Evolutionary conservation across 1,140 invertebrate species (phyloP).

Genomic region (Dicyema japonicum): DNA sequence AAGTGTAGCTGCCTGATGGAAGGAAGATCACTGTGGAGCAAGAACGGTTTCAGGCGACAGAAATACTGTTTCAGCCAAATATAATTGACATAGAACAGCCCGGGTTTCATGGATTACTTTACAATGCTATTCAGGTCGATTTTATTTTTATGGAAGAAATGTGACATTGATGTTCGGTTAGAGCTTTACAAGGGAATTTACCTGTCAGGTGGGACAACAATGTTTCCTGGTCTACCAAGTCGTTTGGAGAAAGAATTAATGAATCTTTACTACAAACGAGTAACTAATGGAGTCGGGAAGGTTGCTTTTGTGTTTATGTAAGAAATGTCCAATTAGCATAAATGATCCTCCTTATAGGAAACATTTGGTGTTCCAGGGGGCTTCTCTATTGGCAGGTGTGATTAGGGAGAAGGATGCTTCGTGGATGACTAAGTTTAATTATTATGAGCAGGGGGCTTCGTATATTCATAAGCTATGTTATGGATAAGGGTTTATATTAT

Average conservation of each 20-base stretch:
- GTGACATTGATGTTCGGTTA: slow-evolving; percentile 44
- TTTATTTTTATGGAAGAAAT: too few relatives aligned
- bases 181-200: slow-evolving; percentile 97
- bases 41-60: slow-evolving; percentile 83
- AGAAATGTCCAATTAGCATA: too few relatives aligned
- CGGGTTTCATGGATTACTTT: slow-evolving; percentile 82
- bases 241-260: slow-evolving; percentile 83
- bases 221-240: slow-evolving; percentile 94
- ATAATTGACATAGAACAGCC: slow-evolving; percentile 23
- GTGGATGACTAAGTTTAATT: slow-evolving; percentile 71
- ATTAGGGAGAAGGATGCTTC: slow-evolving; percentile 66
- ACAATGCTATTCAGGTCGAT: slow-evolving; percentile 48
- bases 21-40: slow-evolving; percentile 29
- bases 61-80: slow-evolving; percentile 88
- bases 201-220: slow-evolving; percentile 80
- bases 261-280: slow-evolving; percentile 72
- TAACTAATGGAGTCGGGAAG: slow-evolving; percentile 44
- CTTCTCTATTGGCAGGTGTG: slow-evolving; percentile 83
- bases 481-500: too few relatives aligned
- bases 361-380: slow-evolving; percentile 97
- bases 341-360: slow-evolving; percentile 85
- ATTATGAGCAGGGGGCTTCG: slow-evolving; percentile 76
- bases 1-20: too few relatives aligned
- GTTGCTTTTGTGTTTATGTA: too few relatives aligned
- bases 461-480: too few relatives aligned